phyloP scores from a whole-genome alignment of 2,113 vertebrate genomes.

The Eclectus roratus region DNA sequence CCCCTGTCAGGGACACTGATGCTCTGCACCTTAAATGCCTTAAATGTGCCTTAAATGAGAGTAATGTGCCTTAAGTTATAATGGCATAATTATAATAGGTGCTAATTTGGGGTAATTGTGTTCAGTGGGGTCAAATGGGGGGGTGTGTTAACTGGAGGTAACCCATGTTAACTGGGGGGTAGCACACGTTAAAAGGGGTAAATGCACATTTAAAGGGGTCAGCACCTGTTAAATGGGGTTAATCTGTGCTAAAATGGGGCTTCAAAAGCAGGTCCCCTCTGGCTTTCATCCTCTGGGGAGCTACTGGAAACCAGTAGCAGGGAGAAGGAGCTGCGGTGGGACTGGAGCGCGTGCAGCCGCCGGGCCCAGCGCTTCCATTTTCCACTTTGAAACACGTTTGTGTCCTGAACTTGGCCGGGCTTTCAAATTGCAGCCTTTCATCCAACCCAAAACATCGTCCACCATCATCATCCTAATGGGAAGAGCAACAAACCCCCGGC shows the following conservation, averaged over 20 bases:
- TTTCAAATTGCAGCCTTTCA: background rate
- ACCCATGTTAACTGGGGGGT: background rate
- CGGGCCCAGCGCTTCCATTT: background rate
- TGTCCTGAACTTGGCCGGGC: background rate
- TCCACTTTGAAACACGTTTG: background rate
- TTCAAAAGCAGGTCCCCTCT: background rate
- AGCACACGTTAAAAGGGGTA: too few relatives aligned
- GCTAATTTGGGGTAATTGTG: background rate
- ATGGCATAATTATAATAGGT: background rate
- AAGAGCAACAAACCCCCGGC: background rate
- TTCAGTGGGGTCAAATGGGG: background rate
- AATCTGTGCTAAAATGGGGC: background rate
- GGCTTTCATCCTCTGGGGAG: background rate
- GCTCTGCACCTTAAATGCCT: accelerated
- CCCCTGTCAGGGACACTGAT: background rate
- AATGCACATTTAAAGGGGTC: too few relatives aligned
- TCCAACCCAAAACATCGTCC: background rate
- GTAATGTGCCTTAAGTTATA: background rate
- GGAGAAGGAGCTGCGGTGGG: background rate
- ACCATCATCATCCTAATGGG: background rate
- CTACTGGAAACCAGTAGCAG: background rate
- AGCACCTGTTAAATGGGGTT: background rate
- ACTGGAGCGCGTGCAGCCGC: accelerated
- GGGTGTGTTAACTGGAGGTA: background rate
- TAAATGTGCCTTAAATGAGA: background rate